These are phyloP conservation scores for Melopsittacus undulatus DNA, from an alignment of 2,797 vertebrate species.

Conservation along the genomic window DNA sequence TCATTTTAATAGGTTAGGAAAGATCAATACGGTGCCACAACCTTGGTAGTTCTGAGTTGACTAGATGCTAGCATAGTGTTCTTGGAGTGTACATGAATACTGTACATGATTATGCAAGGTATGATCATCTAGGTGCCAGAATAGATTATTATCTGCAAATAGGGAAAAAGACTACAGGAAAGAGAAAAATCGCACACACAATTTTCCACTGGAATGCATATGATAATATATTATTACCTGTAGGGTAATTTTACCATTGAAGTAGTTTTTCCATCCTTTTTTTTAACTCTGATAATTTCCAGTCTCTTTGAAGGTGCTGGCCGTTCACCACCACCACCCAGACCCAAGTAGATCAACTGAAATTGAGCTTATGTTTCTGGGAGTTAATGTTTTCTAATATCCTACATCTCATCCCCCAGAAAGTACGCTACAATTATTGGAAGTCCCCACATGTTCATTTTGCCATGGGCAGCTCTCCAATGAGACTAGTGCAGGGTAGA, in stretches of 20 bases:
- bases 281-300: not conserved
- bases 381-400: not conserved
- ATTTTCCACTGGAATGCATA: not conserved
- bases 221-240: not conserved
- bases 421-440: not conserved
- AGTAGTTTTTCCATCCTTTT: not conserved
- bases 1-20: not conserved
- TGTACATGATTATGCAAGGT: not conserved
- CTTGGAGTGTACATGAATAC: not conserved
- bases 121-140: not conserved
- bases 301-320: not conserved
- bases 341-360: not conserved
- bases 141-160: not conserved
- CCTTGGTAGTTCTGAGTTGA: not conserved
- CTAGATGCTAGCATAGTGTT: not conserved
- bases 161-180: not conserved
- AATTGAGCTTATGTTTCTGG: not conserved
- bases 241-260: not conserved
- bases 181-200: not conserved
- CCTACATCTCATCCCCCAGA: not conserved
- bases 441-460: not conserved
- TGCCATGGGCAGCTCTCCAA: not conserved
- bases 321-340: not conserved
- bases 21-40: not conserved
- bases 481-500: not conserved